phyloP scores from a whole-genome alignment of 2,113 vertebrate genomes.

The Vidua macroura region DNA sequence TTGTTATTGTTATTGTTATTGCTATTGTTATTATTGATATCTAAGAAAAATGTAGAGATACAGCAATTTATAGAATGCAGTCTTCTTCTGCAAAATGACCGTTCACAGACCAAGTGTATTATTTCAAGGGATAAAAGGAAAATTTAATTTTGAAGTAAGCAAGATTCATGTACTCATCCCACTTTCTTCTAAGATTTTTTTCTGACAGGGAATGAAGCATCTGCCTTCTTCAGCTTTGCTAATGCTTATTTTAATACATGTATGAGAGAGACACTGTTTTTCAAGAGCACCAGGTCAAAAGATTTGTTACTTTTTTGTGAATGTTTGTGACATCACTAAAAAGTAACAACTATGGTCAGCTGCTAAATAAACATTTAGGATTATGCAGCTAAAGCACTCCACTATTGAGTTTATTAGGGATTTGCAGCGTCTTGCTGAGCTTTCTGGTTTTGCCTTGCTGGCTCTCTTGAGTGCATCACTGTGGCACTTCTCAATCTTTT shows the following conservation, averaged over 20 bases:
- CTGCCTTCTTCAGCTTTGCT: neutral
- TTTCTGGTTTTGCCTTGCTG: neutral
- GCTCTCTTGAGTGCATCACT: neutral
- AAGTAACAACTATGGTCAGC: neutral
- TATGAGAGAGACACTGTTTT: neutral
- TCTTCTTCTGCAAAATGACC: neutral
- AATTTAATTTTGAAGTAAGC: neutral
- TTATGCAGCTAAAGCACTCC: neutral
- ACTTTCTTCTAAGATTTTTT: neutral
- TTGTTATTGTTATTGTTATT: no score
- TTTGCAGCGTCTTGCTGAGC: neutral
- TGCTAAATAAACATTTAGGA: neutral
- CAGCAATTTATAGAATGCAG: neutral
- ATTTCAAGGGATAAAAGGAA: neutral
- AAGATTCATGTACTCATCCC: neutral
- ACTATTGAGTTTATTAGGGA: neutral
- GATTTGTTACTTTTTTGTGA: neutral
- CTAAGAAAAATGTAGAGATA: neutral
- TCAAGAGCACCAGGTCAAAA: neutral
- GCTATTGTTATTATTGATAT: no score
- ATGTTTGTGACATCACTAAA: neutral
- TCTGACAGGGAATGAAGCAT: neutral
- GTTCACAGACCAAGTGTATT: neutral
- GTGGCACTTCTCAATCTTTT: neutral
- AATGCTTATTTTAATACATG: neutral